These are phyloP conservation scores for Pseudorhombus dupliciocellatus DNA, from an alignment of 2,113 vertebrate genomes.

Conservation along the genomic window DNA sequence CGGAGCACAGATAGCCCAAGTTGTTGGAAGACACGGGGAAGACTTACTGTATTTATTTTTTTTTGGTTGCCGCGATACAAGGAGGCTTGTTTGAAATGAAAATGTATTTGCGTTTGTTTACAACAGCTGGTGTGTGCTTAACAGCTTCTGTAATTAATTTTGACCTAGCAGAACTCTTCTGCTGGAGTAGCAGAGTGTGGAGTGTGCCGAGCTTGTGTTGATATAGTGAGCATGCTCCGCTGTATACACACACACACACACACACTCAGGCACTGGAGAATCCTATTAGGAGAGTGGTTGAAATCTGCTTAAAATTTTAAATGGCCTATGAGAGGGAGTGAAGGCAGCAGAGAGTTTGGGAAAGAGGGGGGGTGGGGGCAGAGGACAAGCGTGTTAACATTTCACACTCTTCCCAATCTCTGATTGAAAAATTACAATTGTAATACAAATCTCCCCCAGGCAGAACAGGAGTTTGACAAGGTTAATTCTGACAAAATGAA, in stretches of 20 bases:
- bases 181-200: conserved; percentile 13
- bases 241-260: conserved; percentile 25
- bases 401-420: conserved; percentile 73
- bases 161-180: conserved; percentile 74
- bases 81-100: conserved; percentile 76
- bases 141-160: conserved; percentile 80
- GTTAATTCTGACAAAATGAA: conserved; percentile 76
- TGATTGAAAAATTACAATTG: conserved; percentile 78
- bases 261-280: conserved; percentile 43
- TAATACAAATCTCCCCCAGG: conserved; percentile 67
- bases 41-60: conserved; percentile 51
- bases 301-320: conserved; percentile 67
- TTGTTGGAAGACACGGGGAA: conserved; percentile 62
- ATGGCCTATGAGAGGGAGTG: conserved; percentile 41
- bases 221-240: conserved; percentile 30
- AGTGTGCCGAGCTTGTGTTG: conserved; percentile 54
- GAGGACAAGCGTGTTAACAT: conserved; percentile 68
- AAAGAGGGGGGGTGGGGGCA: conserved; percentile 1
- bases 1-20: conserved; percentile 48
- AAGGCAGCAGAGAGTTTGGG: conserved; percentile 4
- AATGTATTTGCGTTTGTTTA: conserved; percentile 81
- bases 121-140: conserved; percentile 79
- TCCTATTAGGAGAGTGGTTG: conserved; percentile 50
- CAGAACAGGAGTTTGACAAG: conserved; percentile 69
- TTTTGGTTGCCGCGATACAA: conserved; percentile 46